phyloP scores from a whole-genome alignment of 2,888 invertebrate species.

The Drosophila bunnanda region DNA sequence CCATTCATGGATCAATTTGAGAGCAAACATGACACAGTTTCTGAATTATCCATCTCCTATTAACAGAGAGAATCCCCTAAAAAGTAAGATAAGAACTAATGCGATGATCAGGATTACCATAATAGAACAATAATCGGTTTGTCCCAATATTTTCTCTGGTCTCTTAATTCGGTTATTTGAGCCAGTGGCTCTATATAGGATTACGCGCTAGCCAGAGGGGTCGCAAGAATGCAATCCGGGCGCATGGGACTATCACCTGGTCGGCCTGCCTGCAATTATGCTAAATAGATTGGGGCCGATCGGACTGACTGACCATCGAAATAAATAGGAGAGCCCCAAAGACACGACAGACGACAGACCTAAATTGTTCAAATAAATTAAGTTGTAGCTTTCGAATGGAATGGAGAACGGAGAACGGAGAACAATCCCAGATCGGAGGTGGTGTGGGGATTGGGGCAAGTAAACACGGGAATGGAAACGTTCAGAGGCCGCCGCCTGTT shows the following conservation, averaged over 20 bases:
- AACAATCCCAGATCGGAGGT: constrained; percentile 13
- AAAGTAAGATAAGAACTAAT: constrained; percentile 33
- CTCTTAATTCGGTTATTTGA: constrained; percentile 44
- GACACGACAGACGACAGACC: constrained; percentile 57
- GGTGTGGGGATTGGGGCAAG: constrained; percentile 77
- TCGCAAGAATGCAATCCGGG: constrained; percentile 22
- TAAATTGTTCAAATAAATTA: constrained; percentile 81
- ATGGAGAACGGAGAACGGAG: constrained; percentile 4
- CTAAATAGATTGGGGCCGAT: constrained; percentile 67
- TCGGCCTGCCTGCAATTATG: constrained; percentile 64
- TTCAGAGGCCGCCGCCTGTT: constrained; percentile 63
- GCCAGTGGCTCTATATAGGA: constrained; percentile 45
- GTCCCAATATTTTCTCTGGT: constrained; percentile 33
- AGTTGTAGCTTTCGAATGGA: constrained; percentile 76
- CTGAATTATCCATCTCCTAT: not conserved
- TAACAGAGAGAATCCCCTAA: not conserved
- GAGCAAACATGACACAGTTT: constrained; percentile 32
- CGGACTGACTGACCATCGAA: constrained; percentile 71
- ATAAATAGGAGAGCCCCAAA: constrained; percentile 71
- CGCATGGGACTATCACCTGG: not conserved
- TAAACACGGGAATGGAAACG: constrained; percentile 68
- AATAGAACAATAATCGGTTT: constrained; percentile 44
- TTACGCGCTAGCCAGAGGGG: constrained; percentile 22
- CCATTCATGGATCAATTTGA: constrained; percentile 26
- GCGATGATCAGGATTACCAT: constrained; percentile 30